A percentile compares a stretch with the other conserved stretches of the same genome.
Conservation (phyloP, 2,888 invertebrate species). For the Pemphredon lugubris region DNA sequence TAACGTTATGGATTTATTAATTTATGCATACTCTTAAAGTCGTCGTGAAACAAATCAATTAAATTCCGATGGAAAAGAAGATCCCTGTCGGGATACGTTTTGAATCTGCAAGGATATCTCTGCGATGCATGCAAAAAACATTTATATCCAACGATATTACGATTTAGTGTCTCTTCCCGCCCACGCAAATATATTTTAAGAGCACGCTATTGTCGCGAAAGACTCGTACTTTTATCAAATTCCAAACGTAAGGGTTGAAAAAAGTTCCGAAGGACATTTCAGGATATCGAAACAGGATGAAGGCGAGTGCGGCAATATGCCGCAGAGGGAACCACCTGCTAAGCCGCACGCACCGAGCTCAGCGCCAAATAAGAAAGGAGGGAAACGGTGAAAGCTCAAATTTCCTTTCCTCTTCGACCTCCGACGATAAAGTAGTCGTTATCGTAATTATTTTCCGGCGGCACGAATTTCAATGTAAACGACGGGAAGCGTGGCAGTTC, state of each 20-base stretch:
- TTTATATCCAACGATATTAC: neutral
- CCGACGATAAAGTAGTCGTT: constrained; percentile 73
- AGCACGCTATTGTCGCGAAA: neutral
- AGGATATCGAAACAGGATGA: constrained; percentile 56
- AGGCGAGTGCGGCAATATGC: constrained; percentile 58
- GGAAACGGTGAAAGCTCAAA: constrained; percentile 70
- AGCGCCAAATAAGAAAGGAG: constrained; percentile 72
- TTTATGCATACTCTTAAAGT: no score
- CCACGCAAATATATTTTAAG: neutral
- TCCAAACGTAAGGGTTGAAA: no score
- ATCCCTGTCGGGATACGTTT: constrained; percentile 42
- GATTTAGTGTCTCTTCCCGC: neutral
- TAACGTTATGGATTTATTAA: no score
- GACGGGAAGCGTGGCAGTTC: no score
- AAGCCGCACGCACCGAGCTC: constrained; percentile 62
- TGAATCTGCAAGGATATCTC: neutral
- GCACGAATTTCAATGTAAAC: no score
- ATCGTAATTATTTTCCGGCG: constrained; percentile 53
- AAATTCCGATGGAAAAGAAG: constrained; percentile 66
- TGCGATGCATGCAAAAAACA: neutral
- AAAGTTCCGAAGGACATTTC: constrained; percentile 49
- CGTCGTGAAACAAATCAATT: no score
- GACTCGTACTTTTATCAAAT: neutral
- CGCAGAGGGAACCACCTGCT: constrained; percentile 74
- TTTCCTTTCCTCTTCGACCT: constrained; percentile 67